A percentile compares a stretch with the other conserved stretches of the same genome.
Evolutionary conservation across 2,888 invertebrate genomes (phyloP).

Genomic region (Lissocephala sabroskyi): DNA sequence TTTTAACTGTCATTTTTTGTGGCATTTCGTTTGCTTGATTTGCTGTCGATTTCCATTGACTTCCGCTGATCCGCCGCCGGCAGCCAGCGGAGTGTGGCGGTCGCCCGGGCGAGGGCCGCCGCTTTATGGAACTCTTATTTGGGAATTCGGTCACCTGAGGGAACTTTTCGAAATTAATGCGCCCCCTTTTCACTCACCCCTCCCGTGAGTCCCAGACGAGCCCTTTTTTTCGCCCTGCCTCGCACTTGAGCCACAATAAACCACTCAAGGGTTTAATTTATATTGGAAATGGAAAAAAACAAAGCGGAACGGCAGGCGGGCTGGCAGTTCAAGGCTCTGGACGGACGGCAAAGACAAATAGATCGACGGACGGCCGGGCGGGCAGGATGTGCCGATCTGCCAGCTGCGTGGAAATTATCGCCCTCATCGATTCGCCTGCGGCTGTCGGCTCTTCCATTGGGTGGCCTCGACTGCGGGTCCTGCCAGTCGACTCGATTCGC

Average conservation of each 20-base stretch:
- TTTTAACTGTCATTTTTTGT: constrained; percentile 20
- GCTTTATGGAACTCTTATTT: too few species aligned
- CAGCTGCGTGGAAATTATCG: constrained; percentile 42
- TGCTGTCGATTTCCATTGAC: constrained; percentile 51
- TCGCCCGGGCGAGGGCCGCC: too few species aligned
- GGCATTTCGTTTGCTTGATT: constrained; percentile 29
- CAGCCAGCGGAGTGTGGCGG: too few species aligned
- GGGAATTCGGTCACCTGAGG: too few species aligned
- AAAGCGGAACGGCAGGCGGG: neutral
- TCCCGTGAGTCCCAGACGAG: too few species aligned
- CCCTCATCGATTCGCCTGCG: constrained; percentile 48
- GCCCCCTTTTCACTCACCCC: too few species aligned
- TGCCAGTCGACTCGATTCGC: too few species aligned
- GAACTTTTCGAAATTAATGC: too few species aligned
- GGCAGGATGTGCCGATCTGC: constrained; percentile 52
- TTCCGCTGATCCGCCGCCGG: too few species aligned
- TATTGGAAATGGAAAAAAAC: constrained; percentile 5
- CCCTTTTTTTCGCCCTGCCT: too few species aligned
- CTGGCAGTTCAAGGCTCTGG: constrained; percentile 1
- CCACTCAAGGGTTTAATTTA: constrained; percentile 57
- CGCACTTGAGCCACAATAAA: constrained; percentile 58
- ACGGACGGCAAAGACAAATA: constrained; percentile 50
- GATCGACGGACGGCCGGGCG: constrained; percentile 27
- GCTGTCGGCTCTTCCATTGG: too few species aligned
- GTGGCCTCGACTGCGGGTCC: too few species aligned